Conservation (phyloP, 2,888 invertebrate genomes). For the Drosophila borealis region DNA sequence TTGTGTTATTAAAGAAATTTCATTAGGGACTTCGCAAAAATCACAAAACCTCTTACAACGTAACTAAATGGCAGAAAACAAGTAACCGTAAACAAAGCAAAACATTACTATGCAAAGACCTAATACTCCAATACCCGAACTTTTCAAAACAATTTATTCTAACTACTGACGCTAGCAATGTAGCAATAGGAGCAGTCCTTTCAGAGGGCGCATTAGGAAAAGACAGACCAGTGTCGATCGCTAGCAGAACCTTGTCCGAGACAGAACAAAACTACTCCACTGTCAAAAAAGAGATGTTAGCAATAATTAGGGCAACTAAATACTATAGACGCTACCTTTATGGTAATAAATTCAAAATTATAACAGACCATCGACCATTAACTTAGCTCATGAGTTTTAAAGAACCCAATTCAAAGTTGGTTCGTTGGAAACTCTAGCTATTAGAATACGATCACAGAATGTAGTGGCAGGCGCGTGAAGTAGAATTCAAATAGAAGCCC, state of each 20-base stretch:
- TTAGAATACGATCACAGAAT: neutral
- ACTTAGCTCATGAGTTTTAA: too few species aligned
- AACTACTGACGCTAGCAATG: too few species aligned
- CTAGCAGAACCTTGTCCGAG: neutral
- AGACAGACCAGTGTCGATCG: neutral
- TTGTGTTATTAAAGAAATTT: too few species aligned
- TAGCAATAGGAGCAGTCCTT: neutral
- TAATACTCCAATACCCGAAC: too few species aligned
- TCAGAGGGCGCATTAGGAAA: neutral
- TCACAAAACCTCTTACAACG: neutral
- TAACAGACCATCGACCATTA: too few species aligned
- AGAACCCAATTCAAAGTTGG: too few species aligned
- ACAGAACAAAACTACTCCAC: neutral
- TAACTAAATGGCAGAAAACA: neutral
- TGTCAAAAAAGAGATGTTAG: neutral
- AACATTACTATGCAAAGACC: too few species aligned
- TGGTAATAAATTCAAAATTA: too few species aligned
- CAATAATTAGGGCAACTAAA: neutral
- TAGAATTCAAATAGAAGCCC: neutral
- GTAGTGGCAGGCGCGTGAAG: neutral
- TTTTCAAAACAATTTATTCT: too few species aligned
- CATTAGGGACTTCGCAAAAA: neutral
- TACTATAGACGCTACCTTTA: too few species aligned
- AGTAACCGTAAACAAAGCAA: neutral
- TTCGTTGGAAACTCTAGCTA: too few species aligned